Base-by-base conservation (phyloP, 2,797 vertebrate genomes). In the Hybognathus amarus region DNA sequence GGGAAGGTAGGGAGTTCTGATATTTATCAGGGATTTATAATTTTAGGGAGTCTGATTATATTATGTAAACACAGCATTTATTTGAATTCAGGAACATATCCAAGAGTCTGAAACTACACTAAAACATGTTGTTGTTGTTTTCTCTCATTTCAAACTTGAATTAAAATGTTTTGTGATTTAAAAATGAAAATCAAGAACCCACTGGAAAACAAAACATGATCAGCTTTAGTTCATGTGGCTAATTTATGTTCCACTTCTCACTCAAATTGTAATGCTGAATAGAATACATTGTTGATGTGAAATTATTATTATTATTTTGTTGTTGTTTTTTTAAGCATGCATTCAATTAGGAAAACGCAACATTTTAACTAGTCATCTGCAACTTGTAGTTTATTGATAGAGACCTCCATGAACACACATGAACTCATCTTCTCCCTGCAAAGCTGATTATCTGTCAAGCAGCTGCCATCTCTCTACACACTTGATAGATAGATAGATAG, bases 401-500 rank as follows among this genome's bases (percentile, higher is more conserved):
- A 56, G 6, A 13, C 12, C 30, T 54, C 30, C 47, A 2, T 54
- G 20, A 15, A 59, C 54, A 61, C 47, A 75, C n/a, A 61, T 6
- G 8, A 13, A 54, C n/a, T 61, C 22, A 59, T 77, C 54, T 61
- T 77, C 74, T 61, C 22, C 36, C 8, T 10, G 13, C 15, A 61
- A 61, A 77, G n/a, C 54, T 61, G 54, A 61, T 61, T 61, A 77
- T 61, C n/a, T 27, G 36, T 40, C 22, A 4, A 59, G 73, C 54
- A 40, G 33, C 33, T 75, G 33, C 33, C 33, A 56, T 56, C 17
- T 33, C 17, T 50, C 10, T 15, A 76, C 6, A 12, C 50, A 54
- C 15, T 17, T 0, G 36, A 68, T 0, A 22, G 8, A 11, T 0
- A 22, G 2, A 9, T 1, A 38, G 33, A 15, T 7, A 38, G 9